phyloP scores from a whole-genome alignment of 2,113 vertebrate genomes.

The Labrus mixtus region DNA sequence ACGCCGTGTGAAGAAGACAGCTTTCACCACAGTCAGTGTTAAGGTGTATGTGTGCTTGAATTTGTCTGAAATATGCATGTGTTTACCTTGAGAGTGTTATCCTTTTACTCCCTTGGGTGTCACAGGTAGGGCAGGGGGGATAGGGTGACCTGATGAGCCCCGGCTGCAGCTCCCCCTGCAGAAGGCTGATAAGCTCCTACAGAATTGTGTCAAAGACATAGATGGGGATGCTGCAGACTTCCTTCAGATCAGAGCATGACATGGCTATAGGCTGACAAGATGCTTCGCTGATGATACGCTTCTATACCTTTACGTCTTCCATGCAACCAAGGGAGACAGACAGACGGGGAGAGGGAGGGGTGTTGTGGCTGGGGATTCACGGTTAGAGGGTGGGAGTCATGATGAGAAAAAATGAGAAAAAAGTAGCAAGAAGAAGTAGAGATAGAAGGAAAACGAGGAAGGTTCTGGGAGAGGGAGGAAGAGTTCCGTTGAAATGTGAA shows the following conservation, averaged over 20 bases:
- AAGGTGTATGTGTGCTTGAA: not conserved
- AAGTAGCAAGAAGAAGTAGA: slow-evolving; percentile 32
- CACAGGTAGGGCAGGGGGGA: slow-evolving; percentile 40
- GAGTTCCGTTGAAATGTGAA: slow-evolving; percentile 82
- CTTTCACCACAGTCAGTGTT: slow-evolving; percentile 3
- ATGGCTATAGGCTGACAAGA: slow-evolving; percentile 58
- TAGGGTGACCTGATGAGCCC: slow-evolving; percentile 44
- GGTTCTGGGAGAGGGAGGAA: slow-evolving; percentile 54
- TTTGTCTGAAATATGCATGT: slow-evolving; percentile 29
- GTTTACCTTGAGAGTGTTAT: slow-evolving; percentile 41
- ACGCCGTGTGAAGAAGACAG: not conserved
- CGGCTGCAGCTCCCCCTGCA: slow-evolving; percentile 54
- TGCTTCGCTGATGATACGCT: slow-evolving; percentile 38
- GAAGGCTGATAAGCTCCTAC: slow-evolving; percentile 47
- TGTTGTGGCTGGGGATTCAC: slow-evolving; percentile 6
- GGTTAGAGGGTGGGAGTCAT: slow-evolving; percentile 10
- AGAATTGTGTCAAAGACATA: slow-evolving; percentile 26
- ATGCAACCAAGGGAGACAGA: slow-evolving; percentile 28
- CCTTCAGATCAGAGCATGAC: slow-evolving; percentile 51
- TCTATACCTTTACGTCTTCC: slow-evolving; percentile 35
- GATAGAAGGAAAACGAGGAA: slow-evolving; percentile 40
- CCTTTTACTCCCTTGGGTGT: slow-evolving; percentile 43
- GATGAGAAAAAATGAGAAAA: slow-evolving; percentile 45
- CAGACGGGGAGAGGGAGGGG: slow-evolving; percentile 7
- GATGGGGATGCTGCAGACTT: slow-evolving; percentile 43